Percentiles rank a stretch among this genome's conserved stretches.
These are phyloP conservation scores for Cladopsammia gracilis DNA, from an alignment of 64 coral and sea anemone genomes.

Conservation along the genomic window DNA sequence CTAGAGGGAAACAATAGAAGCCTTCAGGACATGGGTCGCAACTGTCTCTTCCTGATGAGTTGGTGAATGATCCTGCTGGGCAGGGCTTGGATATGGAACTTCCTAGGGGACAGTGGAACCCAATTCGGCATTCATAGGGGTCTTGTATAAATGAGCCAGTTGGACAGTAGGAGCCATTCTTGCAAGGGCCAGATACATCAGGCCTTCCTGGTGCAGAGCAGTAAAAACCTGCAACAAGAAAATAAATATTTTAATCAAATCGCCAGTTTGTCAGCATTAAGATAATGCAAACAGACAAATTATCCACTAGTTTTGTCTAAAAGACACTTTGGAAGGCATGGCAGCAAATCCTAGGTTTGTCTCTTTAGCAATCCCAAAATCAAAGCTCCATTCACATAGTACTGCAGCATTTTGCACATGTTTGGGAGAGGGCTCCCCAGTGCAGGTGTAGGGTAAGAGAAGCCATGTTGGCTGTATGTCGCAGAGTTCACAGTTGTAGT, in stretches of 20 bases:
- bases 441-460: too few species aligned
- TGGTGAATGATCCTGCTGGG: conserved; percentile 89
- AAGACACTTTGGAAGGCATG: too few species aligned
- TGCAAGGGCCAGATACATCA: conserved; percentile 82
- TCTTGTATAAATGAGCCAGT: conserved; percentile 58
- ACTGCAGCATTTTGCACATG: too few species aligned
- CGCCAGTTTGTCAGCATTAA: background rate
- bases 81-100: conserved; percentile 90
- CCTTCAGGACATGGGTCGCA: conserved; percentile 76
- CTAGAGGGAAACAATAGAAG: conserved; percentile 89
- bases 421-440: too few species aligned
- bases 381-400: too few species aligned
- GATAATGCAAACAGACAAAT: too few species aligned
- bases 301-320: too few species aligned
- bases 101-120: conserved; percentile 88
- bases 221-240: conserved; percentile 83
- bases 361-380: too few species aligned
- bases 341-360: too few species aligned
- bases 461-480: too few species aligned
- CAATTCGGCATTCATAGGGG: conserved; percentile 75
- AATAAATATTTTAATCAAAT: background rate
- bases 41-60: conserved; percentile 63
- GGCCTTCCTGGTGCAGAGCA: conserved; percentile 65
- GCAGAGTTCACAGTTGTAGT: too few species aligned
- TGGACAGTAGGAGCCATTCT: conserved; percentile 90